A percentile compares a stretch with the other conserved stretches of the same genome.
Evolutionary conservation across 2,113 vertebrate species (phyloP).

Genomic region (Cricetomys ansorgei): DNA sequence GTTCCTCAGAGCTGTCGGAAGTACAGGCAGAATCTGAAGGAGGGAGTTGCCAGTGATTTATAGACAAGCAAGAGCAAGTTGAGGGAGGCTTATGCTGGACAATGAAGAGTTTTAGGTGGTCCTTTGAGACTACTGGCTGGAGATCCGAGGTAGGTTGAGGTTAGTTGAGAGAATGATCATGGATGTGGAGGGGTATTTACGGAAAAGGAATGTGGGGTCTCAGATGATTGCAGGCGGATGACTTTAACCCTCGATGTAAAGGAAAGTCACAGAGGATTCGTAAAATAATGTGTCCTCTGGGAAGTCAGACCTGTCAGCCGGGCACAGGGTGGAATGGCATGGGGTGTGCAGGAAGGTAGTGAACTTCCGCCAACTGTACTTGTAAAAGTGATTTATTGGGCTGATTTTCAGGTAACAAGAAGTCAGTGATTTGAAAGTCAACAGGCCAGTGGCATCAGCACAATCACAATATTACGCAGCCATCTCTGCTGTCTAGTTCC

Average conservation of each 20-base stretch:
- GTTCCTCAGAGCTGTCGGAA: not conserved
- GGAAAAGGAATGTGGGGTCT: not conserved
- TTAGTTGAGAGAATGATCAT: not conserved
- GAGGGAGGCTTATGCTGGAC: not conserved
- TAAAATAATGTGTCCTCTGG: not conserved
- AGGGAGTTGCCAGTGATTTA: not conserved
- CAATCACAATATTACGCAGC: not conserved
- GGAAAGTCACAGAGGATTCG: not conserved
- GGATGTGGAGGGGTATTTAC: not conserved
- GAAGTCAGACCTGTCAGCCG: not conserved
- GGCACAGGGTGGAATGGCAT: not conserved
- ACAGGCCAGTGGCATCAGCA: not conserved
- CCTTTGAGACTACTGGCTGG: not conserved
- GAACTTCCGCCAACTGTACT: not conserved
- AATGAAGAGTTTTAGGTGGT: not conserved
- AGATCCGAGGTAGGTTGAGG: not conserved
- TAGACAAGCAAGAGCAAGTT: not conserved
- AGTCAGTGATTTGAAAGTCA: not conserved
- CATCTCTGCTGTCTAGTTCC: not conserved
- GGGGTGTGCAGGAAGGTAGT: not conserved
- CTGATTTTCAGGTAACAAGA: not conserved
- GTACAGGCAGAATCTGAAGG: not conserved
- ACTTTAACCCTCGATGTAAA: slow-evolving; percentile 17
- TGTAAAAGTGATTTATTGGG: not conserved
- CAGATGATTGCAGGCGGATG: not conserved